Evolutionary conservation across 92 coral and sea anemone genomes (phyloP), one percentile per base, ranked within the genome.

Genomic region (Porites lobata): DNA sequence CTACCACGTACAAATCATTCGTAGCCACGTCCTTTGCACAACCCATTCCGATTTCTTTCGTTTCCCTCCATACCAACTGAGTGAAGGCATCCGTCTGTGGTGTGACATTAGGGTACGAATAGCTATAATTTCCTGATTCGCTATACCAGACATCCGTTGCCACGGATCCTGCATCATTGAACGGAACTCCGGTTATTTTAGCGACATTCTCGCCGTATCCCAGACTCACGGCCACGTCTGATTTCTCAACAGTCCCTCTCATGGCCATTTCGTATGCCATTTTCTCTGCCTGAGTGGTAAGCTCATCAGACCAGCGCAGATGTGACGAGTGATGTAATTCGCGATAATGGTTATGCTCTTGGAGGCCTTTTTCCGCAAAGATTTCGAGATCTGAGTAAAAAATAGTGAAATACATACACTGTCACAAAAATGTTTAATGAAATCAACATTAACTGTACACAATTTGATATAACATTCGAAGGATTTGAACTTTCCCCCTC

Each of bases 221-320:
- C 81, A 92, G 64, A 2, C 82, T 67, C 50, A 72, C 71, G 12
- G 94, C 91, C 11, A 92, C 90, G 17, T 90, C 84, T 2, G 99
- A 97, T 50, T 92, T 93, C 76, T 92, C 95, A 3, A 96, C 92
- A 38, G 57, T 72, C 38, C 99, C 99, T 58, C 88, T 95, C 96
- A 94, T 97, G 24, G 99, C 99, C 94, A 96, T 96, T 38, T 94
- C 94, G 76, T 97, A 97, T 32, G 99, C 99, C 76, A 97, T 71
- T 80, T 95, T 97, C 78, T 97, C 99, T 7, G 99, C 99, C 22
- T 94, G 93, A 24, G 96, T 94, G 1, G 99, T 98, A 69, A 97
- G 85, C 2, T 92, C 96, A 89, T 97, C 99, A 11, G 99, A 98
- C 99, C 99, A 98, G 61, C 90, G 94, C 9, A 98, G 89, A 13